These are phyloP conservation scores for Listronotus oregonensis DNA, from an alignment of 1,140 invertebrate species.

Conservation along the genomic window DNA sequence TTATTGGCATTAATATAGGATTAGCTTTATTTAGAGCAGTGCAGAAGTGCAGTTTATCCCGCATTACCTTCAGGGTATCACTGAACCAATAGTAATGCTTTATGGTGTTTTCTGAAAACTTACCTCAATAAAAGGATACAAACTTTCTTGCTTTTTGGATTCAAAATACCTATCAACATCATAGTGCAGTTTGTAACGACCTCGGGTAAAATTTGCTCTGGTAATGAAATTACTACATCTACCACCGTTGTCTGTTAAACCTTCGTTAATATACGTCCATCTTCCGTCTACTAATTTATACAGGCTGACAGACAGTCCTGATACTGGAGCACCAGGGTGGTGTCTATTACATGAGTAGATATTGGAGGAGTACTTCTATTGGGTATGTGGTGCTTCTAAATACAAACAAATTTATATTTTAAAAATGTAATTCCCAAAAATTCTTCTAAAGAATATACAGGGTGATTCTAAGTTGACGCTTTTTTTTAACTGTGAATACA, in stretches of 20 bases:
- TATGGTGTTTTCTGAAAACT: slow-evolving; percentile 29
- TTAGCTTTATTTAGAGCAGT: too few relatives aligned
- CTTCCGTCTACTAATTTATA: slow-evolving; percentile 67
- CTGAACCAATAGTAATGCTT: too few relatives aligned
- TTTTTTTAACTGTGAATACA: too few relatives aligned
- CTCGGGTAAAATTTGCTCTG: slow-evolving; percentile 64
- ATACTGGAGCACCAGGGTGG: slow-evolving; percentile 67
- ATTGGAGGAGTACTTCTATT: slow-evolving; percentile 42
- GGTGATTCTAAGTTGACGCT: too few relatives aligned
- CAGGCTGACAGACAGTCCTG: slow-evolving; percentile 59
- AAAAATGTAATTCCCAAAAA: too few relatives aligned
- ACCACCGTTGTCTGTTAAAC: slow-evolving; percentile 70
- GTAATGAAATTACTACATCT: slow-evolving; percentile 68
- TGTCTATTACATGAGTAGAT: slow-evolving; percentile 72
- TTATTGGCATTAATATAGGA: too few relatives aligned
- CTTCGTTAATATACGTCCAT: slow-evolving; percentile 67
- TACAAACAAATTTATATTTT: not conserved
- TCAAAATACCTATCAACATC: slow-evolving; percentile 76
- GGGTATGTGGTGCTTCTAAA: slow-evolving; percentile 8
- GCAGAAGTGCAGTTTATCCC: too few relatives aligned
- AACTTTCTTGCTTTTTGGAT: slow-evolving; percentile 55
- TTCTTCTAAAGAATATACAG: too few relatives aligned
- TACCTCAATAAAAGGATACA: slow-evolving; percentile 80
- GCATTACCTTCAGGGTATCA: too few relatives aligned
- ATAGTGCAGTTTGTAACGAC: slow-evolving; percentile 77